Conservation (phyloP, 2,888 invertebrate species). For the Lithosia quadra region DNA sequence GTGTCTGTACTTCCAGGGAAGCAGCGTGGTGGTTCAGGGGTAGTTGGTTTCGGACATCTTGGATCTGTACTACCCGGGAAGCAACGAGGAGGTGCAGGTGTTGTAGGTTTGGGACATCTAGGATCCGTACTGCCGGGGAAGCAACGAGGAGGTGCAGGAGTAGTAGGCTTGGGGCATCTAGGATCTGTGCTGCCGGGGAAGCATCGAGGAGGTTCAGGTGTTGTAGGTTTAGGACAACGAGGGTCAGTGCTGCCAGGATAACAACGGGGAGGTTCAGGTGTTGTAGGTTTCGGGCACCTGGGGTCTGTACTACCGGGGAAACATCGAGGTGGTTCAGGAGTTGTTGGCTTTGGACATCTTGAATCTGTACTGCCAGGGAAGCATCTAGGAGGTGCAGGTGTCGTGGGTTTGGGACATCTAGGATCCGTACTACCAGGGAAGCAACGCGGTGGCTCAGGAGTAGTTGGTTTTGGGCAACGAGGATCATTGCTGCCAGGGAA, state of each 20-base stretch:
- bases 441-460: slow-evolving; percentile 23
- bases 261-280: slow-evolving; percentile 32
- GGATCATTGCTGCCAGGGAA: slow-evolving; percentile 30
- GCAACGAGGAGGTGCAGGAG: slow-evolving; percentile 47
- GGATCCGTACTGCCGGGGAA: slow-evolving; percentile 59
- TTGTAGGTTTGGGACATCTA: slow-evolving; percentile 50
- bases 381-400: slow-evolving; percentile 22
- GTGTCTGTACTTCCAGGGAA: slow-evolving; percentile 63
- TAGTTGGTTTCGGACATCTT: slow-evolving; percentile 61
- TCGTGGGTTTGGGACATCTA: slow-evolving; percentile 28
- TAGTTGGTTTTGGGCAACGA: slow-evolving; percentile 30
- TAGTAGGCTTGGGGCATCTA: slow-evolving; percentile 45
- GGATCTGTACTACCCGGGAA: slow-evolving; percentile 52
- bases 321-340: slow-evolving; percentile 39
- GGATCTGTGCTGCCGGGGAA: slow-evolving; percentile 50
- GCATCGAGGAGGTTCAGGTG: slow-evolving; percentile 41
- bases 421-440: slow-evolving; percentile 26
- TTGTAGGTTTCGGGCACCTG: slow-evolving; percentile 50
- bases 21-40: slow-evolving; percentile 52
- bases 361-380: slow-evolving; percentile 31
- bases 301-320: slow-evolving; percentile 59
- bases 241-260: slow-evolving; percentile 45
- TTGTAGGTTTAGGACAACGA: slow-evolving; percentile 36
- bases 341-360: slow-evolving; percentile 48
- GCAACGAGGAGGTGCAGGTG: slow-evolving; percentile 46